Base-by-base conservation (phyloP, 2,797 vertebrate species). In the Melopsittacus undulatus region DNA sequence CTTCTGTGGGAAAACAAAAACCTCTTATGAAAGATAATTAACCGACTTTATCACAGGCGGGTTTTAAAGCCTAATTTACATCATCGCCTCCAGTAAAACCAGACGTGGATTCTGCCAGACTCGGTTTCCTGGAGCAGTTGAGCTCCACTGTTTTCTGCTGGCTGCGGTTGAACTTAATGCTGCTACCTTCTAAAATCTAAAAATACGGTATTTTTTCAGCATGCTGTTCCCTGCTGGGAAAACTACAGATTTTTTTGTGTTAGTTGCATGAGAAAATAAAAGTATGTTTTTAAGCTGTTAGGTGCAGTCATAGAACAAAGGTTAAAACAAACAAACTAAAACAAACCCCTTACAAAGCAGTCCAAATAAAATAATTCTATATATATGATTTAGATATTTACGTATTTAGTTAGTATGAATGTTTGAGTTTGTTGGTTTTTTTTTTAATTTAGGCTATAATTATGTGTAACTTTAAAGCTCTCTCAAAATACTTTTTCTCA, bases 181-280 rank as follows among this genome's bases (percentile, higher is more conserved):
- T 32, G 43, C 68, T 87, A 26, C 18, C 38, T 13, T 66, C 11
- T 24, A 21, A 78, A 68, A 63, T 26, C 46, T 38, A 30, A 83
- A 68, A 81, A 72, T 26, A 22, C 0, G 5, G 7, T 0, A 0
- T 19, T 23, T 51, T 48, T 43, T 17, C 69, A 42, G 12, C 7
- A 2, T 69, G n/a, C 11, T 48, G 8, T 61, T 69, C 54, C 13
- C 7, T 66, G 43, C 30, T 83, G 40, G 34, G 52, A 32, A 80
- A 88, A 36, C 68, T 17, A 61, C 76, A 36, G 51, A 17, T n/a
- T 83, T 95, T 95, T 77, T 67, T 8, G 1, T 76, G 54, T 89
- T 88, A 26, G 5, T 51, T 1, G 1, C 14, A 19, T 54, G 74
- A 51, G 48, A 75, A 75, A 30, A 40, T 38, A 40, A 78, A 77